Percentiles rank a stretch among this genome's conserved stretches.
phyloP scores from a whole-genome alignment of 1,140 invertebrate genomes.

The Anastrepha ludens region DNA sequence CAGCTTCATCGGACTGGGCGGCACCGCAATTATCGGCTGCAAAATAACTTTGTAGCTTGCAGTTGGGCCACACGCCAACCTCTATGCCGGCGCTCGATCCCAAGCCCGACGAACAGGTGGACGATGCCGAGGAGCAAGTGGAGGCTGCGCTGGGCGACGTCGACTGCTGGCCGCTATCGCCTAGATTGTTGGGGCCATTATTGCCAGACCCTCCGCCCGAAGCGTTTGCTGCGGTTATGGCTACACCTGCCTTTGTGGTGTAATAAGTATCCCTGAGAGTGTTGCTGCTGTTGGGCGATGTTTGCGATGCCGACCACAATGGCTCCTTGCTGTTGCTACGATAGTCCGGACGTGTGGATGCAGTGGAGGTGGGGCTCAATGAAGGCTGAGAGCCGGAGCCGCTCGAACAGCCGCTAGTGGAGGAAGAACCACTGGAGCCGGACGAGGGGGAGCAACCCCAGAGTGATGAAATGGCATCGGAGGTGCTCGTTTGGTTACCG shows the following conservation, averaged over 20 bases:
- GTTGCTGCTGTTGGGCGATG: slow-evolving; percentile 63
- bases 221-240: slow-evolving; percentile 35
- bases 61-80: slow-evolving; percentile 42
- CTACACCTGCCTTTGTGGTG: slow-evolving; percentile 56
- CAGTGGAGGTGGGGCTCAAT: slow-evolving; percentile 68
- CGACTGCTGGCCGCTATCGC: slow-evolving; percentile 56
- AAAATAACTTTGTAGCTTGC: slow-evolving; percentile 38
- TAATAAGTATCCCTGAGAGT: slow-evolving; percentile 66
- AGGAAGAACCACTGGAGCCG: slow-evolving; percentile 60
- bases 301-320: slow-evolving; percentile 65
- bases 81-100: slow-evolving; percentile 6
- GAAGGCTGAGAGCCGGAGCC: slow-evolving; percentile 71
- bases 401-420: slow-evolving; percentile 68
- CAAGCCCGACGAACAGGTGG: slow-evolving; percentile 54
- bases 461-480: slow-evolving; percentile 67
- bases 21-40: neutral
- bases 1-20: neutral
- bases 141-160: slow-evolving; percentile 64
- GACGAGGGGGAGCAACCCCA: slow-evolving; percentile 65
- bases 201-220: neutral
- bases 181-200: neutral
- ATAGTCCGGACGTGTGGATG: slow-evolving; percentile 55
- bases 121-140: slow-evolving; percentile 61
- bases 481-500: slow-evolving; percentile 56
- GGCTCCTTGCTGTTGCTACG: slow-evolving; percentile 69